phyloP scores from a whole-genome alignment of 2,113 vertebrate species.

The Fulmarus glacialis region DNA sequence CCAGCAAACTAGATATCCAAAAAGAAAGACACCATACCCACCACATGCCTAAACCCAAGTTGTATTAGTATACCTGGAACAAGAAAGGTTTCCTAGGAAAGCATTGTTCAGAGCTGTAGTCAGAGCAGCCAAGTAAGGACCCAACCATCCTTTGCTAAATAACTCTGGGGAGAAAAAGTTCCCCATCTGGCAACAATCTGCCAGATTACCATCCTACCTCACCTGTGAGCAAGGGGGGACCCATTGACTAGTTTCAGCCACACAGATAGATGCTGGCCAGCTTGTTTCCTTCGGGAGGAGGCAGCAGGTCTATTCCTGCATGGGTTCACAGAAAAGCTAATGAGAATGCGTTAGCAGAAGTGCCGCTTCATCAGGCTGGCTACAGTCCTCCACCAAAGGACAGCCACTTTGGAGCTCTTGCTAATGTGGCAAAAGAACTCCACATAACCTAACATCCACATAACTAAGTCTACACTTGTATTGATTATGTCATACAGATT shows the following conservation, averaged over 20 bases:
- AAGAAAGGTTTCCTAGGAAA: not conserved
- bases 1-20: not conserved
- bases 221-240: not conserved
- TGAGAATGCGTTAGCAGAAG: not conserved
- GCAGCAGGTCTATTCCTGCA: not conserved
- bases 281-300: not conserved
- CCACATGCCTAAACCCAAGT: rapidly evolving
- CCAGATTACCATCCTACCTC: not conserved
- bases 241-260: not conserved
- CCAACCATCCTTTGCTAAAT: rapidly evolving
- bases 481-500: not conserved
- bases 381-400: not conserved
- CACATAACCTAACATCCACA: not conserved
- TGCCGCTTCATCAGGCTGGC: not conserved
- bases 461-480: not conserved
- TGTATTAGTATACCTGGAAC: not conserved
- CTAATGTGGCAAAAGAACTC: not conserved
- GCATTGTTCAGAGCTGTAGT: not conserved
- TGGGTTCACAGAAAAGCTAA: not conserved
- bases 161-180: not conserved
- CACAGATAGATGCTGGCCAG: not conserved
- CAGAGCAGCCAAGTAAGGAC: not conserved
- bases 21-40: not conserved
- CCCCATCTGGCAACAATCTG: not conserved
- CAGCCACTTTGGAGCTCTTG: not conserved